Base-by-base conservation (phyloP, 2,888 invertebrate genomes). In the Drosophila birchii region DNA sequence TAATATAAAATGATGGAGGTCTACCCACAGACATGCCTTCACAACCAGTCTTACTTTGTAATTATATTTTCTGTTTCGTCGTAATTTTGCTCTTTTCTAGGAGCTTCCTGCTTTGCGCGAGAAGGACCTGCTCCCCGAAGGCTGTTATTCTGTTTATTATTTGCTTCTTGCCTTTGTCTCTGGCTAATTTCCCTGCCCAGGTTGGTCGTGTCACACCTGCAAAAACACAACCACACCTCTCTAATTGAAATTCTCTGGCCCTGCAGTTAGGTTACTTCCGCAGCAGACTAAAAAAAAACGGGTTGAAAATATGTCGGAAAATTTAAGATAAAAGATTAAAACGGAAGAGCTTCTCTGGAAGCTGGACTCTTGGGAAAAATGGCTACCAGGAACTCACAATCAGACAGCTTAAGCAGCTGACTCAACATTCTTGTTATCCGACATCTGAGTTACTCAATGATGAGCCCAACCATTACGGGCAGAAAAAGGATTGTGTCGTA, bases 361-460 rank as follows among this genome's bases (percentile, higher is more conserved):
- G 43, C 43, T 7, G 39, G 47, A 26, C 58, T 34, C 14, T 26
- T 16, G 5, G 12, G 43, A 23, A 6, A 59, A n/a, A 39, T 6
- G 45, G 44, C 32, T 23, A 47, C 32, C 38, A 45, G 36, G 18
- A 44, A 61, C 32, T 34, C 5, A 7, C 51, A 36, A 14, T 12
- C 39, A 26, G 39, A 34, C 47, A 26, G 64, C 41, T 43, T 20
- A 16, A 12, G 23, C 14, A 47, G 45, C 70, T 55, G 39, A 34
- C 56, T 47, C 3, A 16, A 18, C 38, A 45, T 16, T 41, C 32
- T 64, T 23, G 16, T 20, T 47, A 45, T 38, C 67, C 26, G 55
- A 34, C 70, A 69, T 47, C 39, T 56, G 34, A 39, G 44, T n/a
- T 45, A 26, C 69, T 16, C 36, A 61, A 61, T 63, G 63, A 67